Base-by-base conservation (phyloP, 2,888 invertebrate species). In the Bimastos eiseni region DNA sequence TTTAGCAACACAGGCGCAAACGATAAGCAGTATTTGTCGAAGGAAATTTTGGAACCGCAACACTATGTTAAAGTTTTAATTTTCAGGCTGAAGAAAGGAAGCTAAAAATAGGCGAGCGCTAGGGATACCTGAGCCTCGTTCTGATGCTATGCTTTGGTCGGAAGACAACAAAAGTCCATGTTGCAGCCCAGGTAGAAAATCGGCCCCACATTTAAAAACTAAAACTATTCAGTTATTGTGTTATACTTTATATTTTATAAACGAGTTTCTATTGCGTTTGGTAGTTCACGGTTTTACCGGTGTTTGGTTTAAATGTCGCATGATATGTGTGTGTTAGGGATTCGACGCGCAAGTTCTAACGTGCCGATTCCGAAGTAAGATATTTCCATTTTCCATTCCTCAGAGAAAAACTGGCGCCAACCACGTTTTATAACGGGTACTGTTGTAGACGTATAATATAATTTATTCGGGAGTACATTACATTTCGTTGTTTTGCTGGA, bases 81-180 rank as follows among this genome's bases (percentile, higher is more conserved):
- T 70, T 70, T 70, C 70, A n/a, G 8, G 70, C 70, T 70, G 30
- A 70, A 70, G 1, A 4, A 30, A 70, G 70, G 70, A 30, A 70
- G 70, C 70, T 70, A 70, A 70, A 30, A 11, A 70, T n/a, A 70
- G n/a, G 30, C 17, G 70, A 70, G 13, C 0, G 70, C 70, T n/a
- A 3, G 11, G 30, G 30, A 70, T 70, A 70, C 70, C 70, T 70
- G 70, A 70, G 70, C 70, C 70, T 70, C 70, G 70, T 70, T 70
- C 70, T 70, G 70, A 70, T 0, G n/a, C 70, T n/a, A 70, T 70
- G 70, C 70, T 70, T 24, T 70, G 70, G 70, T 30, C 70, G 70
- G 70, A 70, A 70, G 70, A 70, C 70, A 70, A 70, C 70, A 70
- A 70, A 70, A 70, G 70, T 70, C 70, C n/a, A 70, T 70, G 70